Conservation (phyloP, 1,140 invertebrate species). For the Drosophila punjabiensis region DNA sequence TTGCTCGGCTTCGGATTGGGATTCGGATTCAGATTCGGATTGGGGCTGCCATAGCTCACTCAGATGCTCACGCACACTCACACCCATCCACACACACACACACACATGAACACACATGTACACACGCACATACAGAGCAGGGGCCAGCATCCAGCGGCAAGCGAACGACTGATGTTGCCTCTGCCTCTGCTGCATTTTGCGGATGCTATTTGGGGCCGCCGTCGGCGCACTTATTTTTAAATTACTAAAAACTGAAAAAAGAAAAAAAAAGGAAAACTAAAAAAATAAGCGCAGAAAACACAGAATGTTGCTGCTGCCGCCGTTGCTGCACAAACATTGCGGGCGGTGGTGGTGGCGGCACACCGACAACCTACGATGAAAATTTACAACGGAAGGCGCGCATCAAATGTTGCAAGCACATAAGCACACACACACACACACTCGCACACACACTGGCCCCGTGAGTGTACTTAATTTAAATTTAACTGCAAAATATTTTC, state of each 20-base stretch:
- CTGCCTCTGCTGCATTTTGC: conserved; percentile 69
- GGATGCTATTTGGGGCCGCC: conserved; percentile 82
- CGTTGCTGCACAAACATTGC: conserved; percentile 61
- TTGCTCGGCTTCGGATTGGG: conserved; percentile 33
- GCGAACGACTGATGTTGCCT: conserved; percentile 21
- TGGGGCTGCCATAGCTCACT: conserved; percentile 45
- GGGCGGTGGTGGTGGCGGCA: conserved; percentile 57
- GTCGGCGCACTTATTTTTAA: conserved; percentile 82
- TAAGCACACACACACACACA: conserved; percentile 53
- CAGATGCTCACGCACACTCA: conserved; percentile 31
- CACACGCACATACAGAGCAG: conserved; percentile 5
- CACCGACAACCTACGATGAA: conserved; percentile 56
- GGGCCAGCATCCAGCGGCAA: conserved; percentile 41
- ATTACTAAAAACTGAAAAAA: conserved; percentile 76
- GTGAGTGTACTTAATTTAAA: conserved; percentile 73
- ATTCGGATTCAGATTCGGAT: conserved; percentile 31
- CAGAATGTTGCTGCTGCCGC: conserved; percentile 49
- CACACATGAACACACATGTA: neutral
- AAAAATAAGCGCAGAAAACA: conserved; percentile 27
- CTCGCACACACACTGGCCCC: conserved; percentile 30
- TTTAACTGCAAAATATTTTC: conserved; percentile 83
- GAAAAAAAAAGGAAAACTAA: neutral
- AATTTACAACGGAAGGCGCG: conserved; percentile 67
- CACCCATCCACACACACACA: conserved; percentile 9
- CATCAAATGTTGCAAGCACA: conserved; percentile 79